Evolutionary conservation across 2,888 invertebrate genomes (phyloP).

Genomic region (Mylabris sibirica): DNA sequence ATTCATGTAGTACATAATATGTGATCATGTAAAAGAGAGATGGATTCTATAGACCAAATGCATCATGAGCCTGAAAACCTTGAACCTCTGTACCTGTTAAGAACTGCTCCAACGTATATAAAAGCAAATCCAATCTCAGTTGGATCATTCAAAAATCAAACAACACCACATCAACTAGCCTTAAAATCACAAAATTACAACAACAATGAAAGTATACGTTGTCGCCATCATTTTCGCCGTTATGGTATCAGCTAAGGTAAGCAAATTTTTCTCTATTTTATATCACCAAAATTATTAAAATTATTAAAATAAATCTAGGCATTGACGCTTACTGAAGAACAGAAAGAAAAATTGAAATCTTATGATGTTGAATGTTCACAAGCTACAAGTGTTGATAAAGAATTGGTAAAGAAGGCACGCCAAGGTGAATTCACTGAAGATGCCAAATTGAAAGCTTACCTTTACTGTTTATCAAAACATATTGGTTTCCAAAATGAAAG

Average conservation of each 20-base stretch:
- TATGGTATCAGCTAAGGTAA: slow-evolving; percentile 20
- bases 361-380: slow-evolving; percentile 42
- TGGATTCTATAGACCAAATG: not conserved
- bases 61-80: not conserved
- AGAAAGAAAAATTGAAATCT: slow-evolving; percentile 40
- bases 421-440: slow-evolving; percentile 44
- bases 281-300: too few species aligned
- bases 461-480: slow-evolving; percentile 46
- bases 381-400: slow-evolving; percentile 39
- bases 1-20: not conserved
- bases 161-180: not conserved
- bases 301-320: not conserved
- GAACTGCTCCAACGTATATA: not conserved
- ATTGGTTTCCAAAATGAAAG: slow-evolving; percentile 46
- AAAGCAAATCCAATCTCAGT: not conserved
- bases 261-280: not conserved
- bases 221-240: slow-evolving; percentile 6
- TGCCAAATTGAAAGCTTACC: slow-evolving; percentile 42
- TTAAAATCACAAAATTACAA: not conserved
- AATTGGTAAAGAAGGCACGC: slow-evolving; percentile 43
- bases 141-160: not conserved
- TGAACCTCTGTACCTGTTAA: slow-evolving; percentile 5
- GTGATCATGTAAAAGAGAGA: not conserved
- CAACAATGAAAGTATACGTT: slow-evolving; percentile 23
- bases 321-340: slow-evolving; percentile 44